These are phyloP conservation scores for Drosophila subpulchrella DNA, from an alignment of 1,140 invertebrate species.

Conservation along the genomic window DNA sequence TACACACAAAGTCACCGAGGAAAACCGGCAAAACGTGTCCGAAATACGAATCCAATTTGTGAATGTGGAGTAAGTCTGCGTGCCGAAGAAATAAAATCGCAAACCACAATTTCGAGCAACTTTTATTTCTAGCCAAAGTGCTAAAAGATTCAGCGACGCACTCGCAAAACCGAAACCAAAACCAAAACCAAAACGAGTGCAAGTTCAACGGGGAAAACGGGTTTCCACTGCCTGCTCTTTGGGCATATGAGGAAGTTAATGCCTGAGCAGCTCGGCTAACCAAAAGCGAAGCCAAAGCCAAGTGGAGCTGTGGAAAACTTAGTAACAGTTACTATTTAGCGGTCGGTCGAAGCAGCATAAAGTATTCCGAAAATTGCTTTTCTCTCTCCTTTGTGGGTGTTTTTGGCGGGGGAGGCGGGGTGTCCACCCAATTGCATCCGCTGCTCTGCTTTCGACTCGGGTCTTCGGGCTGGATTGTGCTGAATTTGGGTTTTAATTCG, in stretches of 20 bases:
- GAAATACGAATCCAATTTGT: conserved; percentile 46
- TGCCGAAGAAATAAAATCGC: conserved; percentile 52
- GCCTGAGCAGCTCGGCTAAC: conserved; percentile 53
- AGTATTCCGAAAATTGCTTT: conserved; percentile 73
- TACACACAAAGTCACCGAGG: conserved; percentile 3
- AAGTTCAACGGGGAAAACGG: conserved; percentile 76
- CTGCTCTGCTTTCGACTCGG: conserved; percentile 46
- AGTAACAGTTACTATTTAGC: conserved; percentile 79
- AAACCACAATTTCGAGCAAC: conserved; percentile 39
- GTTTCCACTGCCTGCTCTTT: conserved; percentile 51
- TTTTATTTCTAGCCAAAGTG: conserved; percentile 72
- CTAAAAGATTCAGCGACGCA: conserved; percentile 49
- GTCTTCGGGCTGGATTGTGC: conserved; percentile 47
- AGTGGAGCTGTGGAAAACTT: conserved; percentile 58
- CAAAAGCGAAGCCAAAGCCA: conserved; percentile 26
- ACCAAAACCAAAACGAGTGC: conserved; percentile 70
- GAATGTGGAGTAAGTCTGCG: conserved; percentile 71
- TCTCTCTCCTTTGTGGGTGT: conserved; percentile 24
- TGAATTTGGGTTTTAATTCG: conserved; percentile 47
- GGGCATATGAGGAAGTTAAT: conserved; percentile 73
- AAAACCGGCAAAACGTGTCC: conserved; percentile 78
- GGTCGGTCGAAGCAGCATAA: conserved; percentile 50
- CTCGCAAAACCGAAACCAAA: conserved; percentile 39
- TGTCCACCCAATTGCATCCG: conserved; percentile 38
- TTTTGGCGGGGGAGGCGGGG: background rate